Base-by-base conservation (phyloP, 2,888 invertebrate species). In the Amphimallon solstitiale region DNA sequence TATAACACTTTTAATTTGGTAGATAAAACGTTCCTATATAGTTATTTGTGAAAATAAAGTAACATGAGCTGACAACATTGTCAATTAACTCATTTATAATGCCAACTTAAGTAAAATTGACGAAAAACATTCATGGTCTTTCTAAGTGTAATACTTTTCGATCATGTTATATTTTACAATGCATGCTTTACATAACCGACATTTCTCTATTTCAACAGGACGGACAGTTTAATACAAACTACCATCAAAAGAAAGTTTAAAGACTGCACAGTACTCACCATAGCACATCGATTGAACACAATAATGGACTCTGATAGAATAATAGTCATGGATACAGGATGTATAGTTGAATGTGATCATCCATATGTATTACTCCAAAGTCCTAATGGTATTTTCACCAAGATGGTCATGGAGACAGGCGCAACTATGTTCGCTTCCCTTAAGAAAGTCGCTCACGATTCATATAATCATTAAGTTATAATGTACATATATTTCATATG, bases 221-320 rank as follows among this genome's bases (percentile, higher is more conserved):
- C 93, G 45, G 93, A 93, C 76, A 86, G 86, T 1, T 80, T 93
- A 12, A 93, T 94, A 70, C 93, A 93, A 77, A 84, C 84, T 29
- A 92, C 92, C 0, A 93, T 94, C 67, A 84, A 92, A 67, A 84
- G 83, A 49, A 91, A 91, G 77, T 93, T 93, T 77, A 86, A 85
- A 1, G 84, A 87, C 14, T 93, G 92, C 77, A 93, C 93, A 0
- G 93, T 94, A 19, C 85, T 94, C 34, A 93, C 93, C 1, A 91
- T 93, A 35, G 93, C 93, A 19, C 93, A 93, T 81, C 86, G 93
- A 19, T 85, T 94, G 2, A 88, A 93, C 75, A 93, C 93, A 0
- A 90, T 94, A 54, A 93, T 93, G 90, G 93, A 94, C 81, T 92
- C 90, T 0, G 92, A 93, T 82, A 87, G 89, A 81, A 90, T 94